Base-by-base conservation (phyloP, 2,113 vertebrate genomes). In the Bos indicus region DNA sequence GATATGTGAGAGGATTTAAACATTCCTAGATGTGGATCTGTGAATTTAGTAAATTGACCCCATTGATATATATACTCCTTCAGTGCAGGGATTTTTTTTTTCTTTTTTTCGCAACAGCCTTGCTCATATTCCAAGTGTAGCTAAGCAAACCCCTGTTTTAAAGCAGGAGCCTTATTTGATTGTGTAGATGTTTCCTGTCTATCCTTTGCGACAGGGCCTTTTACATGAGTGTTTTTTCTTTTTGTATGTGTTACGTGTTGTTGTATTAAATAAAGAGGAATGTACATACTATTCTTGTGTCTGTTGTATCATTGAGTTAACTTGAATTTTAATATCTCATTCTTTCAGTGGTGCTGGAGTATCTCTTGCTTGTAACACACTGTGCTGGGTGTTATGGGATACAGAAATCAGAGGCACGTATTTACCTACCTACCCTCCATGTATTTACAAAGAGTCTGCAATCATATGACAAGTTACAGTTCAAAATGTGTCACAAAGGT, bases 191-290 rank as follows among this genome's bases (percentile, higher is more conserved):
- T 98, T 97, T 95, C 98, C 98, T 99, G 99, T 98, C 98, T 56
- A 51, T 59, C n/a, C 95, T 95, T 86, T 30, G 94, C 0, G 98
- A 98, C 99, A 98, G 99, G 98, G 88, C 97, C 98, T 98, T 95
- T 98, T 98, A 98, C 98, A 98, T 98, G 96, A 98, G 98, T 99
- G 98, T 96, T 98, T 57, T 98, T 98, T 97, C 48, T 25, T 98
- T 98, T 98, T 98, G 97, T 98, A 98, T 82, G 97, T 99, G 99
- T 99, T 98, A 97, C 6, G 98, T 99, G 99, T 99, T 97, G 98
- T 98, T 99, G 98, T 99, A 98, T 98, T 99, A 98, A 99, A 99
- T 99, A 99, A 99, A 99, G 98, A 99, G 97, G 98, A 99, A 98
- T 99, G 99, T 99, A 99, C 98, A 99, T 99, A 99, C 64, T 83